These are phyloP conservation scores for Spodoptera littoralis DNA, from an alignment of 2,888 invertebrate genomes.

Conservation along the genomic window DNA sequence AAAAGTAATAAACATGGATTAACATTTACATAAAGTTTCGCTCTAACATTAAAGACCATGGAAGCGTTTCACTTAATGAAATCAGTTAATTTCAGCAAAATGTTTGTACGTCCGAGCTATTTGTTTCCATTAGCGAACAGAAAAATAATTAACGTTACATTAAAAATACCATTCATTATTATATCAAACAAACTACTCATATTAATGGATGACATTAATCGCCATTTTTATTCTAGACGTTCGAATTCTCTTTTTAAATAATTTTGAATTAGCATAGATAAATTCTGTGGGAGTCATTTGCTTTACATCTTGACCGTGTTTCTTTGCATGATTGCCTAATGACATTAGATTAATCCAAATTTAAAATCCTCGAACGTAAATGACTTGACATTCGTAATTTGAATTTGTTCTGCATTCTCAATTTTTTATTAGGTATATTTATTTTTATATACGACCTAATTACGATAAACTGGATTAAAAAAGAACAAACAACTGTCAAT, in stretches of 20 bases:
- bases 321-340: constrained; percentile 33
- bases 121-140: constrained; percentile 18
- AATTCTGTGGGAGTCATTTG: constrained; percentile 5
- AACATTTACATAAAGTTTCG: constrained; percentile 21
- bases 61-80: constrained; percentile 25
- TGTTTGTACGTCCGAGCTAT: constrained; percentile 15
- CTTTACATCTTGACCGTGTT: constrained; percentile 33
- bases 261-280: constrained; percentile 4
- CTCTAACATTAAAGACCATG: constrained; percentile 7
- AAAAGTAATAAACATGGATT: constrained; percentile 6
- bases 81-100: constrained; percentile 36
- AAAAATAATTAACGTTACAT: background rate
- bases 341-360: constrained; percentile 25
- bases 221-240: background rate
- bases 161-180: background rate
- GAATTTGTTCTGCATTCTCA: constrained; percentile 23
- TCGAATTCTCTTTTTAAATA: background rate
- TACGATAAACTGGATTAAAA: background rate
- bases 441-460: constrained; percentile 4
- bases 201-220: too few species aligned
- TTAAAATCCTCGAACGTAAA: constrained; percentile 22
- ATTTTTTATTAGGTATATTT: constrained; percentile 12
- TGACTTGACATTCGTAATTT: constrained; percentile 27
- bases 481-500: background rate
- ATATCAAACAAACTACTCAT: too few species aligned